Conservation (phyloP, 2,797 vertebrate genomes). For the Hypotaenidia okinawae region DNA sequence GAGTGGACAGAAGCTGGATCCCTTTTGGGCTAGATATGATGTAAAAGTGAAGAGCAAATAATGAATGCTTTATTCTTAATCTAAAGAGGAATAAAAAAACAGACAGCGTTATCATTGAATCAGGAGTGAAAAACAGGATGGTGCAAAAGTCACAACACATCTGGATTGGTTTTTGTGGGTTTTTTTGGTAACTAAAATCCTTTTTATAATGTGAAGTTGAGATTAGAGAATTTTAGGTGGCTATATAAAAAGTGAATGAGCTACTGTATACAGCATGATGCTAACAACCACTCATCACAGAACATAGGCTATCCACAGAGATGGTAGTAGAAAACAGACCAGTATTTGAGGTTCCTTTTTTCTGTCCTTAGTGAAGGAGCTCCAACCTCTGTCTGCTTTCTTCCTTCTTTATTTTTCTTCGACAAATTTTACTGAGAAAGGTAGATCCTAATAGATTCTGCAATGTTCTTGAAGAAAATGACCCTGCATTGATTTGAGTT, state of each 20-base stretch:
- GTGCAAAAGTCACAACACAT: neutral
- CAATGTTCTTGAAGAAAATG: neutral
- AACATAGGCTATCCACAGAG: neutral
- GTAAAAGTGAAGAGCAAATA: neutral
- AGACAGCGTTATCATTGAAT: neutral
- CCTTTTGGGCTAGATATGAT: neutral
- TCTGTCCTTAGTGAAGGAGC: neutral
- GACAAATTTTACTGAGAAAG: neutral
- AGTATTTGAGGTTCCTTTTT: neutral
- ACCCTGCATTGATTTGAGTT: neutral
- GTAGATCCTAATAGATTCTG: neutral
- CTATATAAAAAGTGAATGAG: neutral
- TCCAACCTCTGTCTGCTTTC: neutral
- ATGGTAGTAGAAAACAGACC: neutral
- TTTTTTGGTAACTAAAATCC: neutral
- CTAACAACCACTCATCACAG: neutral
- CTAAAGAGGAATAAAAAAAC: neutral
- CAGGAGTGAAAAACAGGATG: neutral
- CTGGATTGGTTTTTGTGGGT: neutral
- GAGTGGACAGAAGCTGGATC: neutral
- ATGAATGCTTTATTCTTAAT: neutral
- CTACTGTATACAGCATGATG: neutral
- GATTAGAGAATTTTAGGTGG: neutral
- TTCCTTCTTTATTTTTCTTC: neutral
- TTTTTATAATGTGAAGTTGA: neutral